A percentile compares a stretch with the other conserved stretches of the same genome.
Evolutionary conservation across 2,797 vertebrate genomes (phyloP).

Genomic region (Dryobates pubescens): DNA sequence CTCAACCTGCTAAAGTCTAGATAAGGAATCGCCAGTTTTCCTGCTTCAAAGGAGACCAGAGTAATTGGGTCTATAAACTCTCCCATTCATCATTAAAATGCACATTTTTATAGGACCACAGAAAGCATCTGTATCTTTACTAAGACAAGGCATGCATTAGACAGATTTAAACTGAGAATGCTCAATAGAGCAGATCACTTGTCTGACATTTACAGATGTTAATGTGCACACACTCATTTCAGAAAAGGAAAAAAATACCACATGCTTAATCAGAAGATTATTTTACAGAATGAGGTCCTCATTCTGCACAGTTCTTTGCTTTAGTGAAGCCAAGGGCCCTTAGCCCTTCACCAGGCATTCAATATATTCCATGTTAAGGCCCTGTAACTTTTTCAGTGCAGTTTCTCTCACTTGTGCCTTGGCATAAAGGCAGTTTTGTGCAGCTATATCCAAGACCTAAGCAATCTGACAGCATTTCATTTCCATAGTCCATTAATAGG

Average conservation of each 20-base stretch:
- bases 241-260: constrained; percentile 3
- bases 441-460: not conserved
- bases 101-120: constrained; percentile 67
- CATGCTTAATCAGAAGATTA: constrained; percentile 27
- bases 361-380: not conserved
- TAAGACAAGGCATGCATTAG: constrained; percentile 60
- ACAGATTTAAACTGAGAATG: constrained; percentile 40
- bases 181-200: constrained; percentile 24
- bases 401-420: constrained; percentile 7
- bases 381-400: not conserved
- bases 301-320: not conserved
- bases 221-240: not conserved
- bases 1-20: constrained; percentile 74
- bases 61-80: constrained; percentile 69
- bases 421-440: not conserved
- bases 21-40: constrained; percentile 77
- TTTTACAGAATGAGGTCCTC: not conserved
- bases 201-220: constrained; percentile 57
- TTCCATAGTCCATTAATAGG: constrained; percentile 12
- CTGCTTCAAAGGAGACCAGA: constrained; percentile 77
- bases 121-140: constrained; percentile 59
- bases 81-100: constrained; percentile 64
- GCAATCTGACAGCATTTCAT: not conserved
- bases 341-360: not conserved
- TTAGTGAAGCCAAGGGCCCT: not conserved